phyloP scores from a whole-genome alignment of 1,140 invertebrate species.

The Papilio helenus region DNA sequence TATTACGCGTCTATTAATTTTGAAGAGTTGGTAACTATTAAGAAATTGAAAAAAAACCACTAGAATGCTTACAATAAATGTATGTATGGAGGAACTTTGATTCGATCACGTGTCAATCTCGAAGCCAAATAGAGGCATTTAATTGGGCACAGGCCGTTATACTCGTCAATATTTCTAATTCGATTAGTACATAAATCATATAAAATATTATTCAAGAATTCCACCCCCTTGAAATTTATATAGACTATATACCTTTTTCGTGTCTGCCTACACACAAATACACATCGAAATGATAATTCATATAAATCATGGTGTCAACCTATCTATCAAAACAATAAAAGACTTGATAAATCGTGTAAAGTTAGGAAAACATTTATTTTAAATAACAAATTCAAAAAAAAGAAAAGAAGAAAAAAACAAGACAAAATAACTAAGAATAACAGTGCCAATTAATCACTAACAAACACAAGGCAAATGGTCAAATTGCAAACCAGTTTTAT shows the following conservation, averaged over 20 bases:
- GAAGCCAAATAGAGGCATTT: neutral
- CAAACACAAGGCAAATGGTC: constrained; percentile 36
- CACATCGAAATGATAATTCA: constrained; percentile 1
- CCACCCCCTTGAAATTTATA: constrained; percentile 11
- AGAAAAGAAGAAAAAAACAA: constrained; percentile 68
- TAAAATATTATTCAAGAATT: constrained; percentile 20
- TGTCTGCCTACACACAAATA: neutral
- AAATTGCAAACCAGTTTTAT: constrained; percentile 11
- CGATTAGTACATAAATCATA: constrained; percentile 13
- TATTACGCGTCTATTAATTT: neutral
- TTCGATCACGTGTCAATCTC: neutral
- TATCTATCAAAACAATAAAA: constrained; percentile 55
- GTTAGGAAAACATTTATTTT: constrained; percentile 75
- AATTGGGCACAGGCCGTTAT: neutral
- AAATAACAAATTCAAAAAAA: constrained; percentile 72
- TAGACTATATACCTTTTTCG: neutral
- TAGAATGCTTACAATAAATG: neutral
- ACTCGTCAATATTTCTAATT: constrained; percentile 3
- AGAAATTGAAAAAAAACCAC: neutral
- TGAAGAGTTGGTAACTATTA: neutral
- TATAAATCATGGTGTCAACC: constrained; percentile 18
- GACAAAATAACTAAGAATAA: constrained; percentile 75
- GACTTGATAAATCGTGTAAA: constrained; percentile 70
- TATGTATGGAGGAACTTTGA: neutral
- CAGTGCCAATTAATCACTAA: constrained; percentile 75